Conservation (phyloP, 1,140 invertebrate species). For the Camponotus pennsylvanicus region DNA sequence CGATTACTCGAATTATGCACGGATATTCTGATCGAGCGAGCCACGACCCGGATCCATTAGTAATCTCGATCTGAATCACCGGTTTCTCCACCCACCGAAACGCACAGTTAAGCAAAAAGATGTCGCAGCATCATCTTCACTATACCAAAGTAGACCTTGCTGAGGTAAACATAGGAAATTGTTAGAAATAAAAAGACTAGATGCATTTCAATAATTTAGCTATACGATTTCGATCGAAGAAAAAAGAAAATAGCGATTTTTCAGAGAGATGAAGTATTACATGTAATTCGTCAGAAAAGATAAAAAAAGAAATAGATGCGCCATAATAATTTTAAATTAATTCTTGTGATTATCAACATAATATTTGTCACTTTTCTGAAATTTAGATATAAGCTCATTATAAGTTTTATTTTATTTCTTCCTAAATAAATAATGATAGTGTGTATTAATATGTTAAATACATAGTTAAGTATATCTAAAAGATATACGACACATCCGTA, state of each 20-base stretch:
- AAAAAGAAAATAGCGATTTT: conserved; percentile 14
- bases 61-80: conserved; percentile 55
- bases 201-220: conserved; percentile 2
- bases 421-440: not conserved
- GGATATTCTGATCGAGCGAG: conserved; percentile 59
- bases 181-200: conserved; percentile 21
- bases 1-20: conserved; percentile 76
- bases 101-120: conserved; percentile 56
- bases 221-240: not conserved
- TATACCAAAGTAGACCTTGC: not conserved
- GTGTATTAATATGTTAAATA: not conserved
- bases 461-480: not conserved
- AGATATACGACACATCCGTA: not conserved
- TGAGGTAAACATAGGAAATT: conserved; percentile 40
- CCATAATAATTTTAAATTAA: conserved; percentile 1
- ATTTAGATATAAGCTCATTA: conserved; percentile 4
- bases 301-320: not conserved
- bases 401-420: not conserved
- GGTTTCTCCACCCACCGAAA: conserved; percentile 61
- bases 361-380: conserved; percentile 20
- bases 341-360: conserved; percentile 6
- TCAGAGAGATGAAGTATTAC: not conserved
- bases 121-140: conserved; percentile 56
- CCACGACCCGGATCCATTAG: conserved; percentile 64
- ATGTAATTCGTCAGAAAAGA: not conserved